Conservation (phyloP, 2,888 invertebrate genomes). For the Pinctada fucata region DNA sequence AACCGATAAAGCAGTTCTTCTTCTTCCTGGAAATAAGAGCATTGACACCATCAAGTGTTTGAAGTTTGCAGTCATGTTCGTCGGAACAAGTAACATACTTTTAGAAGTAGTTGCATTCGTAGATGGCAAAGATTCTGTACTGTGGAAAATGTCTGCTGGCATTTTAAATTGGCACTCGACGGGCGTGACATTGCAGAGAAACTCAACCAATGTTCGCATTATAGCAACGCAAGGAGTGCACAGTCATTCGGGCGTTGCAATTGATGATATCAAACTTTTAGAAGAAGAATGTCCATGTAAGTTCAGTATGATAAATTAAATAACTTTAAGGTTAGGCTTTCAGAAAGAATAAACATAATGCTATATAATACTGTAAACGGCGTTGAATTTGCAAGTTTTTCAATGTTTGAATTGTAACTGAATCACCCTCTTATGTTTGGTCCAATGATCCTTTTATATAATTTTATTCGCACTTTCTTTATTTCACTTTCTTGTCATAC, state of each 20-base stretch:
- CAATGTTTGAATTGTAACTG: no score
- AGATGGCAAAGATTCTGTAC: slow-evolving; percentile 21
- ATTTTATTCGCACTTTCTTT: no score
- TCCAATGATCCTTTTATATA: no score
- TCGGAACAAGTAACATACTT: slow-evolving; percentile 47
- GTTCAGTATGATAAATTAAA: neutral
- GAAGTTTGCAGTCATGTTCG: slow-evolving; percentile 49
- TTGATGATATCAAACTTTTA: slow-evolving; percentile 42
- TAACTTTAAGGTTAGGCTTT: neutral
- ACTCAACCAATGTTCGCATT: slow-evolving; percentile 26
- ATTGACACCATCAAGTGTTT: slow-evolving; percentile 43
- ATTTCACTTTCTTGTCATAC: no score
- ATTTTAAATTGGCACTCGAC: slow-evolving; percentile 36
- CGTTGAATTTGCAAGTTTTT: no score
- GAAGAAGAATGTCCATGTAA: slow-evolving; percentile 26
- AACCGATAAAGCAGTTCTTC: slow-evolving; percentile 40
- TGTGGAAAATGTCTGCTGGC: slow-evolving; percentile 26
- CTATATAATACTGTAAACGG: no score
- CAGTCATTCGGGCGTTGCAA: slow-evolving; percentile 40
- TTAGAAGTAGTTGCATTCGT: slow-evolving; percentile 48
- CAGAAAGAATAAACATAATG: no score
- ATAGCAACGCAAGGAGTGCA: slow-evolving; percentile 16
- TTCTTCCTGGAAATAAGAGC: slow-evolving; percentile 37
- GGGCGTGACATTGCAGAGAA: slow-evolving; percentile 24
- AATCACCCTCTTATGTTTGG: no score